Conservation (phyloP, 2,113 vertebrate genomes). For the Phaetusa simplex region DNA sequence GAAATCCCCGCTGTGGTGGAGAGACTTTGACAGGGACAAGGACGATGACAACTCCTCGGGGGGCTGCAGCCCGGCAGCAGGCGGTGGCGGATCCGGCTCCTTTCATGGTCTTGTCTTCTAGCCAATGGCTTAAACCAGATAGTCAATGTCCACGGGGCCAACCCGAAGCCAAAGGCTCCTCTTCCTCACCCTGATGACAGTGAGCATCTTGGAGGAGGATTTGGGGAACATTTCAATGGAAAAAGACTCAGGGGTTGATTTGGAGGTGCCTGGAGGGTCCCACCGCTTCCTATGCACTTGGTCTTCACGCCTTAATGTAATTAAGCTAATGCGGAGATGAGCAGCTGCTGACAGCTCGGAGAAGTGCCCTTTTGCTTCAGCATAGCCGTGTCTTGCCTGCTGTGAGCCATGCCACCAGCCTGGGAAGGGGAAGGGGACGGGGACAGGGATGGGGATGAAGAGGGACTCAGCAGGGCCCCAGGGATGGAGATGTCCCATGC, state of each 20-base stretch:
- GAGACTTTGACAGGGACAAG: constrained; percentile 78
- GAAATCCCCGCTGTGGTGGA: constrained; percentile 75
- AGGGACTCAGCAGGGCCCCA: fast-evolving
- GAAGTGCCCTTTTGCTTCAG: constrained; percentile 63
- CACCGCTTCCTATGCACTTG: constrained; percentile 50
- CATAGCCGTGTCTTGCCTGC: neutral
- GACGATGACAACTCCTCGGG: constrained; percentile 73
- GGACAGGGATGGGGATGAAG: neutral
- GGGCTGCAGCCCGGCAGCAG: constrained; percentile 68
- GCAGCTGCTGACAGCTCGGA: neutral
- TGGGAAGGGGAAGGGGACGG: neutral
- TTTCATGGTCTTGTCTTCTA: constrained; percentile 80
- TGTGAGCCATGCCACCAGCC: neutral
- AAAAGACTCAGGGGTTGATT: neutral
- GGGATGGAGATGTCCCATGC: neutral
- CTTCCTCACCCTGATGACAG: neutral
- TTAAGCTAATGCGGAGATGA: neutral
- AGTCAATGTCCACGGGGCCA: neutral
- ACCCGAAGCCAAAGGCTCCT: neutral
- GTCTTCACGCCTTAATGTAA: constrained; percentile 59
- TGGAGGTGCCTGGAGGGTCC: neutral
- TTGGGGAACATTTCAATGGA: neutral
- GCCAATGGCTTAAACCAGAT: neutral
- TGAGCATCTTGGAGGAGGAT: neutral
- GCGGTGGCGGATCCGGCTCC: constrained; percentile 58